A percentile compares a stretch with the other conserved stretches of the same genome.
Evolutionary conservation across 2,888 invertebrate genomes (phyloP).

Genomic region (Drosophila paracracens): DNA sequence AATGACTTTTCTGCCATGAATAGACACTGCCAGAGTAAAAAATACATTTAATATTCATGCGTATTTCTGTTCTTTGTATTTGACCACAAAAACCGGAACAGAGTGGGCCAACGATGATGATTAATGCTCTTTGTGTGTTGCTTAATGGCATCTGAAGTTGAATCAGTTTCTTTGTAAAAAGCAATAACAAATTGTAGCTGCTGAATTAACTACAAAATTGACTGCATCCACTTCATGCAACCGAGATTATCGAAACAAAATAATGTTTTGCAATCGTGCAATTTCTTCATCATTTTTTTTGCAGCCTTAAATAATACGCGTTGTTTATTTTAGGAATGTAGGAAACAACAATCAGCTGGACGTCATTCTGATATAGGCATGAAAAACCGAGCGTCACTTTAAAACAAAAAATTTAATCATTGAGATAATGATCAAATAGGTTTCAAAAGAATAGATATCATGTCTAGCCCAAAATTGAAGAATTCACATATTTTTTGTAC

Average conservation of each 20-base stretch:
- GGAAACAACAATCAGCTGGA: not conserved
- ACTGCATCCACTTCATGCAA: not conserved
- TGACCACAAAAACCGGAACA: conserved; percentile 23
- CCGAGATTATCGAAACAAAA: conserved; percentile 12
- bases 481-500: too few relatives aligned
- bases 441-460: not conserved
- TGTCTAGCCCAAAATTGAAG: not conserved
- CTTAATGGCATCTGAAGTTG: not conserved
- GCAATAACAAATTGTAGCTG: not conserved
- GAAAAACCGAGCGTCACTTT: not conserved
- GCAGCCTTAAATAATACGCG: too few relatives aligned
- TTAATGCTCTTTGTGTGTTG: conserved; percentile 25
- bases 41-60: conserved; percentile 6
- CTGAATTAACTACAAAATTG: not conserved
- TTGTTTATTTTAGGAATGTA: too few relatives aligned
- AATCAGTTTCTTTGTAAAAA: conserved; percentile 12
- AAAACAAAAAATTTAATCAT: not conserved
- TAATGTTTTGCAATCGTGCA: conserved; percentile 23
- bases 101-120: conserved; percentile 15
- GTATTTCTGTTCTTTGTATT: conserved; percentile 26
- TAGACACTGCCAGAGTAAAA: not conserved
- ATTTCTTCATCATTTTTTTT: not conserved
- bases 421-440: not conserved
- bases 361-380: not conserved
- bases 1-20: conserved; percentile 17